Base-by-base conservation (phyloP, 2,113 vertebrate species). In the Lipophrys pholis region DNA sequence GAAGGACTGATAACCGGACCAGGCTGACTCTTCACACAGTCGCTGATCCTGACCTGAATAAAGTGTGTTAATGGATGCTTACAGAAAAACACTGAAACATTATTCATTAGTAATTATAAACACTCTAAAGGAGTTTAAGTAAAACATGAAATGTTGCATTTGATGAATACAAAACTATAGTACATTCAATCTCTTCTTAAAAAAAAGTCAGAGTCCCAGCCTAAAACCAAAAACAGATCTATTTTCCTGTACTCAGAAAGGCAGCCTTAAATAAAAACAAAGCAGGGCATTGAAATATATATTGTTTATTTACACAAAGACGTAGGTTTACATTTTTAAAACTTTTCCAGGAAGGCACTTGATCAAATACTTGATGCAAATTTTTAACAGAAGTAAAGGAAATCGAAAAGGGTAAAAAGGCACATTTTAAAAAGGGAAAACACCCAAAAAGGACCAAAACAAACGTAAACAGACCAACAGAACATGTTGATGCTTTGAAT, bases 231-330 rank as follows among this genome's bases (percentile, higher is more conserved):
- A 4, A 6, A 5, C 42, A 49, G 14, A 15, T 49, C 46, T 49
- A 49, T n/a, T 15, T 48, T 14, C 21, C 21, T 30, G 21, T 30
- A 30, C 21, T 30, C 21, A 30, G 21, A 30, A 30, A 30, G 21
- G 21, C 21, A 30, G 21, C 21, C 21, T 4, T 49, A 6, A 0
- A 16, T 16, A 54, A 39, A 50, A 43, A 59, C 54, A 73, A 38
- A 61, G 5, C 36, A 72, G 3, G 45, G 5, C 41, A 59, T 30
- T 82, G 84, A 79, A 90, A 85, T 85, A 91, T 76, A 84, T 39
- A 66, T 30, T 4, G 71, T 93, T 93, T 93, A 93, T 93, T 94
- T 94, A 94, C 93, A 93, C 73, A 69, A 82, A 39, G 69, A 73
- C 69, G 79, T 66, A 69, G 63, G 66, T 81, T 92, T 80, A 89